A percentile compares a stretch with the other conserved stretches of the same genome.
phyloP scores from a whole-genome alignment of 1,140 invertebrate genomes.

The Dreissena polymorpha region DNA sequence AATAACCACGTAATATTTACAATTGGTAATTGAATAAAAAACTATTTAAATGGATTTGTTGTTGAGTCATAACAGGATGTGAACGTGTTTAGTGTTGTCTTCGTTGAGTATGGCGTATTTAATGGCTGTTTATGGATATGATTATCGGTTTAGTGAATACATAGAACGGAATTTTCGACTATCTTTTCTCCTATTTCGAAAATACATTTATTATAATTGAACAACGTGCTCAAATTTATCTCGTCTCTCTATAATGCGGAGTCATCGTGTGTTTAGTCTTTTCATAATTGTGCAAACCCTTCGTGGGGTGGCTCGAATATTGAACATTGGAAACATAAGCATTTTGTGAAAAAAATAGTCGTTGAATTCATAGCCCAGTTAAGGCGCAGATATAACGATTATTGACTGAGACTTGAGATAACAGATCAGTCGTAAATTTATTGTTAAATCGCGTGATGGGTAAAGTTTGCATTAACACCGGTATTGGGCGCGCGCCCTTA shows the following conservation, averaged over 20 bases:
- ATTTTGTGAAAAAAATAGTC: constrained; percentile 22
- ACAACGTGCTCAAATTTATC: neutral
- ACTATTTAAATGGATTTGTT: too few relatives aligned
- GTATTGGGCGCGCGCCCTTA: neutral
- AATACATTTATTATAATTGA: too few relatives aligned
- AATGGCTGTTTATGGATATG: too few relatives aligned
- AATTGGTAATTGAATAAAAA: too few relatives aligned
- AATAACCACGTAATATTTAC: too few relatives aligned
- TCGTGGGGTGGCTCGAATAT: constrained; percentile 23
- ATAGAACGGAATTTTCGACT: too few relatives aligned
- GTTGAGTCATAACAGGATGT: too few relatives aligned
- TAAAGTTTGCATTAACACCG: neutral
- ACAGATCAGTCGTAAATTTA: constrained; percentile 25
- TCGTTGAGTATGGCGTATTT: too few relatives aligned
- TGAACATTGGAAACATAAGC: constrained; percentile 26
- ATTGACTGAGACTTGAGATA: constrained; percentile 30
- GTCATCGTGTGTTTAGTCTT: constrained; percentile 29
- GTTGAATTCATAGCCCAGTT: constrained; percentile 22
- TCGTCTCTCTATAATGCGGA: constrained; percentile 15
- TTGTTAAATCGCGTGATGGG: constrained; percentile 32
- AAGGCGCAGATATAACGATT: constrained; percentile 26
- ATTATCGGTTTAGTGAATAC: too few relatives aligned
- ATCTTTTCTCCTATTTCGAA: too few relatives aligned
- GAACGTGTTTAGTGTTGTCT: too few relatives aligned
- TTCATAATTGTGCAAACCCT: neutral